Evolutionary conservation across 2,113 vertebrate species (phyloP), one percentile per base, ranked within the genome.

Genomic region (Cebus imitator): DNA sequence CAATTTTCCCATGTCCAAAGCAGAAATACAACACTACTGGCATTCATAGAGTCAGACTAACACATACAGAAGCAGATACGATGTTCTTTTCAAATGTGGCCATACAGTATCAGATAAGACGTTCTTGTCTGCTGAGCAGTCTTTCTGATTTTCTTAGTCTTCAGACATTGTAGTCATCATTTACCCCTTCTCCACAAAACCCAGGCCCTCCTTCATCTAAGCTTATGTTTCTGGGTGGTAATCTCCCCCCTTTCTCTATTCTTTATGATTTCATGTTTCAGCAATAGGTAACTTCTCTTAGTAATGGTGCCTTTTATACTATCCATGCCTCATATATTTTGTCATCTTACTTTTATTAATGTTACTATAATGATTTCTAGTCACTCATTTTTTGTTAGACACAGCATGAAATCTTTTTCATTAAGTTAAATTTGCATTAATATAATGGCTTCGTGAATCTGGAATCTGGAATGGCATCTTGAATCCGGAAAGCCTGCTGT

Each of bases 331-430:
- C 45, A 52, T 87, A 8, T 75, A 68, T 43, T 91, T 94, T 76
- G 55, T 94, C 40, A 68, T 94, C 78, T 88, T 43, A 58, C 61
- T 87, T 81, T 94, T 70, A 92, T 55, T 94, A 88, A 86, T 79
- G 55, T 35, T 66, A 73, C 21, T 70, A 8, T 83, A 96, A 55
- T 78, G n/a, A 91, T 82, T 95, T 95, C 76, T 78, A 92, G 43
- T 95, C 82, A 89, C 52, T 52, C 25, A 87, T 91, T 92, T 79
- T 83, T 1, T 17, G 52, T 17, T 87, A 94, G 73, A 80, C 81
- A 90, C 23, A 83, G 85, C 76, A 64, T 91, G 82, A 94, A 88
- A 92, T 96, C 68, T 37, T 96, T 94, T 87, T 94, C 32, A 73
- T 88, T 82, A 90, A 81, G 45, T 40, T 91, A 84, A 80, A 91